Base-by-base conservation (phyloP, 1,140 invertebrate species). In the Lucilia cuprina region DNA sequence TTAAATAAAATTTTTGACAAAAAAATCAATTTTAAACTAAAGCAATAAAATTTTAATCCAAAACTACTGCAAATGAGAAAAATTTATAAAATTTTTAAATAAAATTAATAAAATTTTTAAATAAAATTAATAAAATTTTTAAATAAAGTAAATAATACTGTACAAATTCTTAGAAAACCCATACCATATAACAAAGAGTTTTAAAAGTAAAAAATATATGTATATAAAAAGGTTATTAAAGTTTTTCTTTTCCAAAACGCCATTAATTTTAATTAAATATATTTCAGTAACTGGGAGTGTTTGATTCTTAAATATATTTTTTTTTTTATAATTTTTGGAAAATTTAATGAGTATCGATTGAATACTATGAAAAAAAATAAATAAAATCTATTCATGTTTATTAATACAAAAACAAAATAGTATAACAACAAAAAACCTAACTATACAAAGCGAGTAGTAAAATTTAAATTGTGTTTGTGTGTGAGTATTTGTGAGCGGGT, bases 301-400 rank as follows among this genome's bases (percentile, higher is more conserved):
- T 21, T 70, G 10, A 21, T 70, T 49, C 78, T 83, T 83, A 83
- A 30, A 85, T 83, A 85, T 84, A 87, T 87, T 86, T 87, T 87
- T 85, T 87, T 86, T 87, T 87, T 85, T 83, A 85, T 77, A 41
- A 41, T 88, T 88, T 88, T 87, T 86, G 84, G 87, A 88, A 88
- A 88, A 85, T 88, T 89, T 87, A 89, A 89, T 88, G 88, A 89
- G 86, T 89, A 89, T 89, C 85, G 89, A 89, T 89, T 89, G 86
- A 50, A 49, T 83, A 25, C 49, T 25, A 83, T 83, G 49, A 41
- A 47, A 50, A 21, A 49, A 77, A 50, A 82, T 25, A 82, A 34
- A 82, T 25, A 49, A 30, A 30, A 30, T 30, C 25, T 30, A 30
- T 30, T 30, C 25, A 30, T 30, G 25, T 30, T 30, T 30, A 30